phyloP scores from a whole-genome alignment of 2,888 invertebrate genomes.

The Pantelozetes paolii region DNA sequence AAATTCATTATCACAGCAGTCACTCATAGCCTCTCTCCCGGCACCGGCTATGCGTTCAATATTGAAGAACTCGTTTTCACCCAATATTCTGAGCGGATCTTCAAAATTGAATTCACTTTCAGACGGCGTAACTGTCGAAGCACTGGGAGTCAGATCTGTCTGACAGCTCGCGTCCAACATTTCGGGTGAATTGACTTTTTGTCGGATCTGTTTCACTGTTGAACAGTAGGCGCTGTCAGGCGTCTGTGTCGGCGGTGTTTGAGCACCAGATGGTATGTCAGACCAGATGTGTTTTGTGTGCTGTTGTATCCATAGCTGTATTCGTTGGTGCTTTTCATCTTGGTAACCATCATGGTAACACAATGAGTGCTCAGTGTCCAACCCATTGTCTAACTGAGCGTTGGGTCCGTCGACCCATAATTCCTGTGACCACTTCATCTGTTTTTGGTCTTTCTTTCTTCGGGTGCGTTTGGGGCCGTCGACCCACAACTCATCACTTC shows the following conservation, averaged over 20 bases:
- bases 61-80: slow-evolving; percentile 12
- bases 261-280: slow-evolving; percentile 26
- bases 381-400: background rate
- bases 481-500: slow-evolving; percentile 89
- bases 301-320: slow-evolving; percentile 40
- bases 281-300: slow-evolving; percentile 35
- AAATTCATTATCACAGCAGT: slow-evolving; percentile 39
- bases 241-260: background rate
- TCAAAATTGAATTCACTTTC: slow-evolving; percentile 2
- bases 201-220: slow-evolving; percentile 5
- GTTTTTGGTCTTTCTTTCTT: slow-evolving; percentile 43
- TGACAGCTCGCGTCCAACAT: slow-evolving; percentile 33
- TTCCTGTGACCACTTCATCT: slow-evolving; percentile 59
- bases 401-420: slow-evolving; percentile 91
- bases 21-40: slow-evolving; percentile 30
- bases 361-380: slow-evolving; percentile 1
- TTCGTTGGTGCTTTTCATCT: slow-evolving; percentile 41
- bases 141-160: slow-evolving; percentile 13
- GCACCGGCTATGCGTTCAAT: slow-evolving; percentile 21
- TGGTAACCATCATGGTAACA: background rate
- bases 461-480: slow-evolving; percentile 68
- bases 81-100: slow-evolving; percentile 26
- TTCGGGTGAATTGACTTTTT: background rate
- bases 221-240: slow-evolving; percentile 3
- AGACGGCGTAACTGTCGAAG: slow-evolving; percentile 2